These are phyloP conservation scores for Geococcyx californianus DNA, from an alignment of 2,113 vertebrate genomes.

Conservation along the genomic window DNA sequence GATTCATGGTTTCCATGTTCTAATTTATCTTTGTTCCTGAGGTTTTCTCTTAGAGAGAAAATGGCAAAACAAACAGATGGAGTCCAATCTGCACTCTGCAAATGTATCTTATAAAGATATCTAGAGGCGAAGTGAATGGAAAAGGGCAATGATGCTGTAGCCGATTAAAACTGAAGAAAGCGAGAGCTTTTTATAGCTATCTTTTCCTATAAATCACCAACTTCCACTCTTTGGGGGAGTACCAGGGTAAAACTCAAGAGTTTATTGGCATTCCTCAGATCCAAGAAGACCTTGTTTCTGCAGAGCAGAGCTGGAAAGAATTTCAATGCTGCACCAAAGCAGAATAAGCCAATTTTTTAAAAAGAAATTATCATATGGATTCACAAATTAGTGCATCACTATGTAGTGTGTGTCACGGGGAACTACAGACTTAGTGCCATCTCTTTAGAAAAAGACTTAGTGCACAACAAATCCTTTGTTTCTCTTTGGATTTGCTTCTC, in stretches of 20 bases:
- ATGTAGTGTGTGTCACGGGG: background rate
- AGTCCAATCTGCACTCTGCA: background rate
- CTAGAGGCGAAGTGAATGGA: background rate
- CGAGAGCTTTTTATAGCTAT: slow-evolving; percentile 49
- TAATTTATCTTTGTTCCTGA: background rate
- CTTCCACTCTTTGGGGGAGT: slow-evolving; percentile 48
- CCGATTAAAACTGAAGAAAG: slow-evolving; percentile 56
- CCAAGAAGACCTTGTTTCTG: slow-evolving; percentile 13
- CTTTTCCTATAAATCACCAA: slow-evolving; percentile 48
- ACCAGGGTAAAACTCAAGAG: slow-evolving; percentile 59
- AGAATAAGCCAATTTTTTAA: background rate
- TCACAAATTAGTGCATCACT: background rate
- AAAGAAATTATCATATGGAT: background rate
- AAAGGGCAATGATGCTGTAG: slow-evolving; percentile 33
- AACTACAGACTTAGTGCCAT: background rate
- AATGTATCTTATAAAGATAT: background rate
- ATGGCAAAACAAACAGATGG: background rate
- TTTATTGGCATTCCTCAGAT: slow-evolving; percentile 50
- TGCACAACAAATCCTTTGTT: background rate
- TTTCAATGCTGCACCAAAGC: slow-evolving; percentile 20
- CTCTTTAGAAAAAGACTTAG: background rate
- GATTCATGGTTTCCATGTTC: background rate
- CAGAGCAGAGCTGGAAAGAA: background rate
- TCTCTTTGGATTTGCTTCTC: background rate
- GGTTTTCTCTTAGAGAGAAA: background rate